Evolutionary conservation across 2,888 invertebrate species (phyloP), one percentile per base, ranked within the genome.

Genomic region (Alitta virens): DNA sequence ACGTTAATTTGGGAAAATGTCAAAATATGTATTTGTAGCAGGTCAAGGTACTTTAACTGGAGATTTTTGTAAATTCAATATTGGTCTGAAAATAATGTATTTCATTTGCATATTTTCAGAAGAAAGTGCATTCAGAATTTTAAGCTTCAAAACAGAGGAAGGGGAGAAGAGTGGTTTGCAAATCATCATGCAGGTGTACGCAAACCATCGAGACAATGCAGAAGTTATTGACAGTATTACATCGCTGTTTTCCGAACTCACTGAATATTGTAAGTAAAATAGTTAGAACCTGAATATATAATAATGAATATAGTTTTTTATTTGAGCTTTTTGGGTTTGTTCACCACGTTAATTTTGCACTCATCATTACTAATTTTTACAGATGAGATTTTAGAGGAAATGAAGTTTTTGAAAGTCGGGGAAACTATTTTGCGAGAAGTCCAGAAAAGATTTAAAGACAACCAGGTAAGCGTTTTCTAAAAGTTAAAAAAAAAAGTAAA

Each of bases 181-280:
- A 3, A 69, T 76, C 16, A 67, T 80, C 14, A 66, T 75, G 25
- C 70, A 69, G 46, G 77, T 77, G 0, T 80, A 80, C 59, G 70
- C 73, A 24, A 67, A 74, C 18, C 80, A 80, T 68, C 78, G 76
- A 53, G 79, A 80, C 67, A 78, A 80, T 61, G 78, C 76, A 0
- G 77, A 77, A 56, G 79, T 80, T 1, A 78, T 80, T 23, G 79
- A 79, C 62, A 73, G 75, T 64, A 72, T 80, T 38, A 75, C 75
- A 26, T 74, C 73, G 21, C 68, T 80, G 12, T 63, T 80, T 26
- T 74, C 75, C 71, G 79, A 80, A 60, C 72, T 80, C 0, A 69
- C 74, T 5, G 74, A 74, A 61, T 80, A 80, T 64, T 78, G 80
- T 80, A 71, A 49, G 33, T 33, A 7, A 33, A 5, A 33, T 7